Evolutionary conservation across 2,113 vertebrate species (phyloP).

Genomic region (Osmerus eperlanus): DNA sequence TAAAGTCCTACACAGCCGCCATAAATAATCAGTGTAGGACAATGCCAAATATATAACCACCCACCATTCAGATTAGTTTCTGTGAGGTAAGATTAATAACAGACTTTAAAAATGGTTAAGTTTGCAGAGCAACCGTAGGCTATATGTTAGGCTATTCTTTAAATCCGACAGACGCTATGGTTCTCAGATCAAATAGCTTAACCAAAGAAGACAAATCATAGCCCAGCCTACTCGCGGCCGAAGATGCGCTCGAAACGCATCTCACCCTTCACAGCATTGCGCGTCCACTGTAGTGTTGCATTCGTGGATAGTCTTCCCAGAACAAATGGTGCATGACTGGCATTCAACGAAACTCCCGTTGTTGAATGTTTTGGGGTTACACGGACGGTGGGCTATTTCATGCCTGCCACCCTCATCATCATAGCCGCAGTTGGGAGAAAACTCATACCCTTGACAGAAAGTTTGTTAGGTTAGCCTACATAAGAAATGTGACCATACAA

Average conservation of each 20-base stretch:
- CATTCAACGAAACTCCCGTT: conserved; percentile 14
- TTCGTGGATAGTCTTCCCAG: rapidly evolving
- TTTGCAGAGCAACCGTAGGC: no score
- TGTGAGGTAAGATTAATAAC: no score
- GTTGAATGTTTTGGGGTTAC: conserved; percentile 33
- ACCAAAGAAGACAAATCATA: not conserved
- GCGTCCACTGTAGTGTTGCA: conserved; percentile 31
- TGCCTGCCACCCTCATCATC: conserved; percentile 2
- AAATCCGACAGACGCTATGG: no score
- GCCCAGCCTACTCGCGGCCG: no score
- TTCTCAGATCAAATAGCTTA: no score
- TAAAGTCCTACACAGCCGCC: no score
- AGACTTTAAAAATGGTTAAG: no score
- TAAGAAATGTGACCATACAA: no score
- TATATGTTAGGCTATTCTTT: no score
- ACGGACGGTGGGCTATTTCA: rapidly evolving
- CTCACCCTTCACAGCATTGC: conserved; percentile 44
- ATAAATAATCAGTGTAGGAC: no score
- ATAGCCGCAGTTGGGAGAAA: conserved; percentile 53
- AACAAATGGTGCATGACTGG: not conserved
- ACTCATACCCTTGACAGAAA: conserved; percentile 31
- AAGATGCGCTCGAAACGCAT: not conserved
- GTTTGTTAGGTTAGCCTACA: not conserved
- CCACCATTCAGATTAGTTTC: no score
- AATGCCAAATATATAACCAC: no score